Evolutionary conservation across 2,888 invertebrate genomes (phyloP).

Genomic region (Sminthurides aquaticus): DNA sequence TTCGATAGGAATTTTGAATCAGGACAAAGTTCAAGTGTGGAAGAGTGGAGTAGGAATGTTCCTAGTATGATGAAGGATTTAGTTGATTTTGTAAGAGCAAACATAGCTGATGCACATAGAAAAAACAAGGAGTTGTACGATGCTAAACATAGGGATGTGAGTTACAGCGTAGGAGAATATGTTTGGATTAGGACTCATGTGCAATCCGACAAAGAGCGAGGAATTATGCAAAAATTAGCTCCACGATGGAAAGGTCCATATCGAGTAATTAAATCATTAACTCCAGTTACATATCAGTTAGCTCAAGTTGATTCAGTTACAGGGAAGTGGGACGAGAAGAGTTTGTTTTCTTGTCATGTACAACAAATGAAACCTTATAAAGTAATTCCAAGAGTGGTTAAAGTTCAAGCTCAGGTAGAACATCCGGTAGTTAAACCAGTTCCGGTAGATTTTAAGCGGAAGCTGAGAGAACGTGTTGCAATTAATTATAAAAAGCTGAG

Average conservation of each 20-base stretch:
- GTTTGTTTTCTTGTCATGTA: background rate
- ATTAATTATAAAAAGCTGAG: background rate
- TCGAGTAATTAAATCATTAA: background rate
- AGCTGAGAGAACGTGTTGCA: background rate
- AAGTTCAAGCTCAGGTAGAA: background rate
- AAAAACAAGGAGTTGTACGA: background rate
- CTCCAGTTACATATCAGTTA: conserved; percentile 1
- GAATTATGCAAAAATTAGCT: background rate
- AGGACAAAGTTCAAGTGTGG: background rate
- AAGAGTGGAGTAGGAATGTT: background rate
- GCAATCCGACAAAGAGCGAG: background rate
- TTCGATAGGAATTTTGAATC: conserved; percentile 2
- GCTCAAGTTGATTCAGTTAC: background rate
- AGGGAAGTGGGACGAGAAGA: background rate
- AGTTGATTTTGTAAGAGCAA: background rate
- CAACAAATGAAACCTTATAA: background rate
- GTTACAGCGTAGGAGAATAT: background rate
- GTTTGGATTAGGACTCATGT: background rate
- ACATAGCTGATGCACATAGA: background rate
- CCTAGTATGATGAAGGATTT: background rate
- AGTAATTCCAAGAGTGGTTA: background rate
- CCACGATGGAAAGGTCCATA: background rate
- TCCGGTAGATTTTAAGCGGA: background rate
- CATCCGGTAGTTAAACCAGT: background rate
- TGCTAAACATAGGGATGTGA: background rate